Percentiles rank a stretch among this genome's conserved stretches.
Conservation (phyloP, 2,888 invertebrate genomes). For the Cantharis nigra region DNA sequence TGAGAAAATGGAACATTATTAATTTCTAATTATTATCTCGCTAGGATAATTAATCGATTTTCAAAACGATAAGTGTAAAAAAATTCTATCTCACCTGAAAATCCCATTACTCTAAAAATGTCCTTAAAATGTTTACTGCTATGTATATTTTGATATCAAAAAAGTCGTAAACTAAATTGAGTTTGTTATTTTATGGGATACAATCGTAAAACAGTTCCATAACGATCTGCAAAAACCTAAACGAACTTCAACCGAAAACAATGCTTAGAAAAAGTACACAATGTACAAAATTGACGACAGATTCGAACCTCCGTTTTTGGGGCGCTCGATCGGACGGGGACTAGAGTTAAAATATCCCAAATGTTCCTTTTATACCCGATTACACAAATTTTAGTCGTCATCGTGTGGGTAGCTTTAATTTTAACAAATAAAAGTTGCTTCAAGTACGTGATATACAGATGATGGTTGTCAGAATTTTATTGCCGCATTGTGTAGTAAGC, state of each 20-base stretch:
- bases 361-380: background rate
- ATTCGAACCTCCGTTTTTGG: background rate
- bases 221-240: slow-evolving; percentile 24
- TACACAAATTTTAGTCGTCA: background rate
- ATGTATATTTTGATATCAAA: slow-evolving; percentile 18
- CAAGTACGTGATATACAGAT: background rate
- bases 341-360: background rate
- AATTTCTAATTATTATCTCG: background rate
- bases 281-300: background rate
- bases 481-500: background rate
- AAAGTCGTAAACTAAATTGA: slow-evolving; percentile 24
- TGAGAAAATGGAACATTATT: background rate
- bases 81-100: background rate
- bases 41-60: background rate
- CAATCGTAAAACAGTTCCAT: slow-evolving; percentile 24
- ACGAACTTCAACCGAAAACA: slow-evolving; percentile 15
- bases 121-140: slow-evolving; percentile 9
- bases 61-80: background rate
- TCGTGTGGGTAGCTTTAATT: background rate
- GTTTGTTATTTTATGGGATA: slow-evolving; percentile 26
- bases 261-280: background rate
- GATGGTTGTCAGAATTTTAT: background rate
- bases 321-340: too few species aligned
- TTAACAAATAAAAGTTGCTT: background rate
- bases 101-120: background rate